Base-by-base conservation (phyloP, 1,140 invertebrate genomes). In the Trinorchestia longiramus region DNA sequence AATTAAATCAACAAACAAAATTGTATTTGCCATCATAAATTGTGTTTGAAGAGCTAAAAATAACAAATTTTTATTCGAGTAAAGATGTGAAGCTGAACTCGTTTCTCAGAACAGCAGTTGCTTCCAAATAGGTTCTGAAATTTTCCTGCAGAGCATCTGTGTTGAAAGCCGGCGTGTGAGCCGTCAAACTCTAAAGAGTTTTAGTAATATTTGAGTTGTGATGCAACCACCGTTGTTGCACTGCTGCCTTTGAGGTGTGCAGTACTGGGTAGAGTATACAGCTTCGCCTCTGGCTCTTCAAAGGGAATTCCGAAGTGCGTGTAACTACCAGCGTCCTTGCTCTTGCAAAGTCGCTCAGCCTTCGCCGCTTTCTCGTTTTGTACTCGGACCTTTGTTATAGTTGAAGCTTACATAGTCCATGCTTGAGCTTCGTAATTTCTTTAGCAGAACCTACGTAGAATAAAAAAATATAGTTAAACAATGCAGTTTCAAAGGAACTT, bases 201-300 rank as follows among this genome's bases (percentile, higher is more conserved):
- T 91, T 42, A 91, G 41, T 42, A 91, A 41, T 28, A 91, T 42
- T 91, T 36, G 88, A 77, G 62, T 77, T 77, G 15, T 77, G 62
- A 77, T 43, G 88, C 88, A 4, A 91, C 8, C 41, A 36, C 88
- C 43, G 19, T 91, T 91, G 19, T 43, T 91, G 41, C 88, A 91
- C 11, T 91, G 41, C 43, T 42, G 88, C 36, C 88, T 91, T 91
- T 91, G 88, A 42, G 8, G 36, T 42, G 11, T 36, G 88, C 43
- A 15, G 88, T 43, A 11, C 41, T 43, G 88, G 43, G 43, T 91
- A 19, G 88, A 91, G 88, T 91, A 91, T 19, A 91, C 88, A 42
- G 88, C 41, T 91, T 91, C 43, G 88, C 88, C 62, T 77, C 8
- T 42, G 41, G 88, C 88, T 43, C 88, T 91, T 91, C 88, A 91